Base-by-base conservation (phyloP, 2,888 invertebrate species). In the Drosophila yooni region DNA sequence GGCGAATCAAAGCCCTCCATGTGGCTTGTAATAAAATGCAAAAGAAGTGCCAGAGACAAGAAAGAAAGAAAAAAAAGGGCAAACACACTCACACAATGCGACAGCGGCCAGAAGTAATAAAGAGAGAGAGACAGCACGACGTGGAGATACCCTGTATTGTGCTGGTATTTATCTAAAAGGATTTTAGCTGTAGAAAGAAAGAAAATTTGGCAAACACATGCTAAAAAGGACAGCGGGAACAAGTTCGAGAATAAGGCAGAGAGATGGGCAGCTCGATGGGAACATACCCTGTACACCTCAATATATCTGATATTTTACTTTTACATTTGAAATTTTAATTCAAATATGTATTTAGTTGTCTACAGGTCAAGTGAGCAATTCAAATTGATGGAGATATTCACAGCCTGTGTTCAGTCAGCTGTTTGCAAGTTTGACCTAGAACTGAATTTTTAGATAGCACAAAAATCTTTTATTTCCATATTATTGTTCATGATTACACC, bases 1-100 rank as follows among this genome's bases (percentile, higher is more conserved):
- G 65, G 75, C 72, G 72, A 69, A 83, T 74, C 83, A 80, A 83
- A 78, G 65, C 78, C 59, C 46, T 76, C 64, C 65, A 60, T 78
- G 77, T 60, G 79, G 85, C 75, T 65, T 84, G 83, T 82, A 77
- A 78, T 84, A 89, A 85, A 85, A 85, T 82, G 85, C 88, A 80
- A 85, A 85, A 76, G 65, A 69, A 61, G 59, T 60, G 60, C 67
- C 33, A 33, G 40, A 51, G 53, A 62, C 38, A 53, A 29, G 21
- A 60, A 52, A 36, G 33, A 50, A 48, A 48, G 27, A 43, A 62
- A 34, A 74, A 38, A 13, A 15, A 50, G 52, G 33, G 27, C 25
- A 38, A 36, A 38, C 54, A 25, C 18, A 27, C 25, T 36, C 27
- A 36, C 36, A 56, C 54, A 50, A 57, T 27, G 52, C 25, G 56